phyloP scores from a whole-genome alignment of 2,888 invertebrate genomes.

The Polylopha cassiicola region DNA sequence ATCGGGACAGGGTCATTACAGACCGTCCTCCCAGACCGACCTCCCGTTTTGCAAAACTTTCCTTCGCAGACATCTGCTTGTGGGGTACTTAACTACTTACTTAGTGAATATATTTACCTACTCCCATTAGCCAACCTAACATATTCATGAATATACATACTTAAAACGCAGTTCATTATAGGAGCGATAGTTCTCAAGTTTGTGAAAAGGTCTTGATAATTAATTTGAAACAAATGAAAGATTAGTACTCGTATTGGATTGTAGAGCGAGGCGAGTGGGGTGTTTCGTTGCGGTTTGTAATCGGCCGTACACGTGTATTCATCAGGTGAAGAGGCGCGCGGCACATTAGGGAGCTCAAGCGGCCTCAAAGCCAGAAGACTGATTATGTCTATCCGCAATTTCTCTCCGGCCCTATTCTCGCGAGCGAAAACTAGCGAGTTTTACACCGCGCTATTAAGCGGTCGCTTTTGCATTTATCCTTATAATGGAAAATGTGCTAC shows the following conservation, averaged over 20 bases:
- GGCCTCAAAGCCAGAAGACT: constrained; percentile 77
- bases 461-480: constrained; percentile 77
- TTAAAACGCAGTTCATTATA: no score
- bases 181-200: neutral
- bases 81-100: constrained; percentile 29
- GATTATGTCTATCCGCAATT: constrained; percentile 78
- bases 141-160: no score
- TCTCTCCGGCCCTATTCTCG: constrained; percentile 74
- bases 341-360: constrained; percentile 70
- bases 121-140: no score
- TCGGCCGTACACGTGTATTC: constrained; percentile 62
- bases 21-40: constrained; percentile 60
- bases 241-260: constrained; percentile 46
- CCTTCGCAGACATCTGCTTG: constrained; percentile 44
- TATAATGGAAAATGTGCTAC: constrained; percentile 78
- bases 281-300: constrained; percentile 6
- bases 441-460: constrained; percentile 77
- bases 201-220: constrained; percentile 25
- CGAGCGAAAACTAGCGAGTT: constrained; percentile 77
- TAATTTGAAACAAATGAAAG: constrained; percentile 41
- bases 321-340: constrained; percentile 67
- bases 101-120: constrained; percentile 11
- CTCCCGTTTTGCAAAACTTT: constrained; percentile 65
- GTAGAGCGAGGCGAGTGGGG: constrained; percentile 33
- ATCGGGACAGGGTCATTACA: constrained; percentile 72